Evolutionary conservation across 1,140 invertebrate species (phyloP).

Genomic region (Papilio machaon): DNA sequence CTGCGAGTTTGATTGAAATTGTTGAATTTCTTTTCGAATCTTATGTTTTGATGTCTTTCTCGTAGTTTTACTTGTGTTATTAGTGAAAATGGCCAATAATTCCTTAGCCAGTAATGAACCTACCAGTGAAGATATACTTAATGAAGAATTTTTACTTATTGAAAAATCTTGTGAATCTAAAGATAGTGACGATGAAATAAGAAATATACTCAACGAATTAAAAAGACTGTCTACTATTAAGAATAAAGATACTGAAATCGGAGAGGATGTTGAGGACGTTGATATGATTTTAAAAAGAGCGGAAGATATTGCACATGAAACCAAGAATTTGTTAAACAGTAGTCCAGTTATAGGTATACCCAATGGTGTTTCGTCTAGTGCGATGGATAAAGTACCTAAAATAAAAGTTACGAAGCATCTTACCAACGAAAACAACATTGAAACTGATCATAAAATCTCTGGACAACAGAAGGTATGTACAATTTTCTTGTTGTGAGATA

Average conservation of each 20-base stretch:
- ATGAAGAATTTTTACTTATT: constrained; percentile 72
- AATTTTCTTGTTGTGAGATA: constrained; percentile 22
- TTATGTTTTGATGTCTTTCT: background rate
- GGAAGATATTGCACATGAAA: constrained; percentile 73
- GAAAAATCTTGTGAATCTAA: constrained; percentile 74
- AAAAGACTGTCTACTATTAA: constrained; percentile 65
- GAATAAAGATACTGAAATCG: constrained; percentile 58
- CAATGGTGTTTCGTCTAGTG: constrained; percentile 44
- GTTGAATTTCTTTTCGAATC: background rate
- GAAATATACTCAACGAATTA: constrained; percentile 74
- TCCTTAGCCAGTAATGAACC: constrained; percentile 31
- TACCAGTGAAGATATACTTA: constrained; percentile 42
- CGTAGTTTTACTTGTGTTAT: constrained; percentile 5
- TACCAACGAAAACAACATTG: constrained; percentile 53
- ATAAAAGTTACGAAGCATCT: constrained; percentile 66
- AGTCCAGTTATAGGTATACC: constrained; percentile 48
- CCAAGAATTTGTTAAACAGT: constrained; percentile 69
- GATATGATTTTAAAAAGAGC: constrained; percentile 75
- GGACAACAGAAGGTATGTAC: constrained; percentile 54
- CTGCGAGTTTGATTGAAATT: constrained; percentile 47
- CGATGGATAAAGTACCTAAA: constrained; percentile 55
- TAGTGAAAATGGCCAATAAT: constrained; percentile 17
- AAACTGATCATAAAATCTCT: constrained; percentile 41
- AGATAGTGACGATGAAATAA: constrained; percentile 76
- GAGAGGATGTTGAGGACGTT: constrained; percentile 69